phyloP scores from a whole-genome alignment of 2,797 vertebrate species.

The Bradypodion ventrale region DNA sequence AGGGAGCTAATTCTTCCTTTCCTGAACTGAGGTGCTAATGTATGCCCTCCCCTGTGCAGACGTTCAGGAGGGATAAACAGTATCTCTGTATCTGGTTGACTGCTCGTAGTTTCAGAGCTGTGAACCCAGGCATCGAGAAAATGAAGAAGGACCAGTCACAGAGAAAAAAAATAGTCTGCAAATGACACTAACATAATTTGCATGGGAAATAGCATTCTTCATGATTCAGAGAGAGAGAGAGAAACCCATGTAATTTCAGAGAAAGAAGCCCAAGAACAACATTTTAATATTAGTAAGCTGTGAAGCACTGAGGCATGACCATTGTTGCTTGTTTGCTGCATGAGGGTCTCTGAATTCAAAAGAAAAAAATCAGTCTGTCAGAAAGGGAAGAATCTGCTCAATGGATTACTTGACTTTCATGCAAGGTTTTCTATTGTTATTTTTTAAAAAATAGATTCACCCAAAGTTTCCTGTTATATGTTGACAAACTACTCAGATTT shows the following conservation, averaged over 20 bases:
- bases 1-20: background rate
- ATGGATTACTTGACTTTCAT: background rate
- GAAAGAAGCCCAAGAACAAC: background rate
- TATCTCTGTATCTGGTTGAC: background rate
- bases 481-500: background rate
- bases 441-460: background rate
- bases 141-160: background rate
- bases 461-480: background rate
- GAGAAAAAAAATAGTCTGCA: slow-evolving; percentile 2
- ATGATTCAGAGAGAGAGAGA: background rate
- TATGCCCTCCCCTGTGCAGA: fast-evolving
- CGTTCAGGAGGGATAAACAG: background rate
- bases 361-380: slow-evolving; percentile 3
- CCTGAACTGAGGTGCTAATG: background rate
- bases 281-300: background rate
- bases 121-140: background rate
- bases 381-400: background rate
- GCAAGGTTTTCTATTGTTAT: background rate
- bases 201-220: background rate
- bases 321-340: slow-evolving; percentile 9
- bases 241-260: background rate
- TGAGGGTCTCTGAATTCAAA: background rate
- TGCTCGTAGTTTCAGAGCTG: fast-evolving
- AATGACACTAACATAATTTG: slow-evolving; percentile 17
- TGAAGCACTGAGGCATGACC: background rate